Base-by-base conservation (phyloP, 2,888 invertebrate species). In the Leptinotarsa peninsularis region DNA sequence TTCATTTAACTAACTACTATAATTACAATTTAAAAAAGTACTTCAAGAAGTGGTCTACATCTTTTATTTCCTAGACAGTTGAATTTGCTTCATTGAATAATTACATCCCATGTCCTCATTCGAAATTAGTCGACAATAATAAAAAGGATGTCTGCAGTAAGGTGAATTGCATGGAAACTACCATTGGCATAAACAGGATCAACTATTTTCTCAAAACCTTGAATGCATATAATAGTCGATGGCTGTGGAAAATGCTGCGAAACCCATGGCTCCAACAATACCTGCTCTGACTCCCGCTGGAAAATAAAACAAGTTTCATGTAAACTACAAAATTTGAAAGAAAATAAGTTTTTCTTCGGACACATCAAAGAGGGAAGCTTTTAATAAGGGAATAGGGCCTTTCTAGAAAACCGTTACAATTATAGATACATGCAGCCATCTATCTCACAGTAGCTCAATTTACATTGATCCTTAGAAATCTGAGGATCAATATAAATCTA, bases 181-280 rank as follows among this genome's bases (percentile, higher is more conserved):
- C 27, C 33, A 63, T 5, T 27, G n/a, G n/a, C 63, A 4, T 21
- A 43, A 43, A n/a, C n/a, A 58, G 18, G 33, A 63, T 43, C 33
- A 17, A n/a, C 63, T 43, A 43, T 17, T 23, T 70, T 17, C 49
- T 70, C 70, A 84, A 80, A 80, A 81, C 73, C 88, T 84, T 68
- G 85, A 88, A 83, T 91, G 93, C 94, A 98, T 95, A 87, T 98
- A 98, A 88, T 98, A 98, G 88, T 99, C 99, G 83, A 99, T 98
- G 0, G 93, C 94, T 68, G 98, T 96, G 33, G 98, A 98, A 89
- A 99, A 99, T 21, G 96, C 96, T 68, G 99, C 99, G 90, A 99
- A 99, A 15, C 99, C 99, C 70, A 96, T 94, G 23, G 99, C 99
- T 52, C 99, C 99, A 82, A 98, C 89, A 54, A 98, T 82, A 17